Percentiles rank a stretch among this genome's conserved stretches.
Conservation (phyloP, 1,140 invertebrate species). For the Lutraria rhynchaena region DNA sequence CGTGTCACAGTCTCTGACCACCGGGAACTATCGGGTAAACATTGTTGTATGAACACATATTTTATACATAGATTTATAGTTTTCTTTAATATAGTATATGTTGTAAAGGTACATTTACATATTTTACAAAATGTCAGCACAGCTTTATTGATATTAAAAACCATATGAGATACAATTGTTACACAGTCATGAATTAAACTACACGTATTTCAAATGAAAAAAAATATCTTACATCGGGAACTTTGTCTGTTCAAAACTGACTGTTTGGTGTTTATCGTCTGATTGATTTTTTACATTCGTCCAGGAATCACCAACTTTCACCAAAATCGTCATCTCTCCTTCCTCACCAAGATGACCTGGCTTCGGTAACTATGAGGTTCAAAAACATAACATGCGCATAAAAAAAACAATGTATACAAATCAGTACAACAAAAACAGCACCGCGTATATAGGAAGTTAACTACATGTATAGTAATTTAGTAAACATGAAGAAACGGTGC, state of each 20-base stretch:
- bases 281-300: background rate
- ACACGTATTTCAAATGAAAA: background rate
- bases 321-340: conserved; percentile 6
- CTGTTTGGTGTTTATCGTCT: conserved; percentile 4
- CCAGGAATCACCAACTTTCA: conserved; percentile 9
- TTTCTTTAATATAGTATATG: too few species aligned
- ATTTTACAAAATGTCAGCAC: too few species aligned
- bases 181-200: too few species aligned
- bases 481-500: background rate
- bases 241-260: background rate
- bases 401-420: background rate
- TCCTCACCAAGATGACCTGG: conserved; percentile 13
- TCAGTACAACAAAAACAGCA: background rate
- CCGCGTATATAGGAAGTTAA: background rate
- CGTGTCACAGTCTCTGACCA: too few species aligned
- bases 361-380: conserved; percentile 36
- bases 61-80: too few species aligned
- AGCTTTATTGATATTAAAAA: too few species aligned
- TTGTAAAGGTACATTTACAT: too few species aligned
- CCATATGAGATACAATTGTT: too few species aligned
- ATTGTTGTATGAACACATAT: too few species aligned
- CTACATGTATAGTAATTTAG: background rate
- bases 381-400: too few species aligned
- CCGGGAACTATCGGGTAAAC: too few species aligned
- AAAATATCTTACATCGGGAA: conserved; percentile 20